A percentile compares a stretch with the other conserved stretches of the same genome.
Evolutionary conservation across 1,140 invertebrate species (phyloP).

Genomic region (Ceratosolen solmsi): DNA sequence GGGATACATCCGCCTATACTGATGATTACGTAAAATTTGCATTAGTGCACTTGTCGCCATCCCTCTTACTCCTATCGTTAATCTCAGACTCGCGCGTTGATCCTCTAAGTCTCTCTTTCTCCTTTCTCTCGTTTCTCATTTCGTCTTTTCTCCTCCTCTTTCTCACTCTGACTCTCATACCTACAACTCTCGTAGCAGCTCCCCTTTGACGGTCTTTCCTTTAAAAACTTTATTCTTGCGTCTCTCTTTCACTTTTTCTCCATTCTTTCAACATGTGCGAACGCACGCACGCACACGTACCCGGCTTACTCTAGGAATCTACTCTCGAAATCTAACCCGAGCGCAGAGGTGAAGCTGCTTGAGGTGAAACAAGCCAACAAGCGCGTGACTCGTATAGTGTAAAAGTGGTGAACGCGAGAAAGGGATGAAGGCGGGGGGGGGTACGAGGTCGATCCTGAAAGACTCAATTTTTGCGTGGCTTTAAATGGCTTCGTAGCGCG

Average conservation of each 20-base stretch:
- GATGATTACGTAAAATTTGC: constrained; percentile 46
- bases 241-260: constrained; percentile 8
- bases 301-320: constrained; percentile 18
- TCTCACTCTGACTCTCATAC: not conserved
- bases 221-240: constrained; percentile 41
- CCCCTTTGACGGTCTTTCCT: constrained; percentile 25
- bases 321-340: constrained; percentile 39
- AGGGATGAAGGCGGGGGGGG: not conserved
- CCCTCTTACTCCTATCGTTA: constrained; percentile 15
- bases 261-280: too few relatives aligned
- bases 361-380: not conserved
- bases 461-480: constrained; percentile 51
- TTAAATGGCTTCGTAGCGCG: constrained; percentile 39
- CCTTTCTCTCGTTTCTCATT: constrained; percentile 22
- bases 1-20: not conserved
- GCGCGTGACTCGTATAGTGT: not conserved
- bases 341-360: not conserved
- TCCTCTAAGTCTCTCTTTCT: too few relatives aligned
- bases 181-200: not conserved
- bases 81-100: constrained; percentile 27
- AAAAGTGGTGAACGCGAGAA: constrained; percentile 8
- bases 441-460: not conserved
- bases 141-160: not conserved
- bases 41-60: constrained; percentile 23
- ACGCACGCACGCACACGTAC: too few relatives aligned